Evolutionary conservation across 2,113 vertebrate species (phyloP).

Genomic region (Sphyrna mokarran): DNA sequence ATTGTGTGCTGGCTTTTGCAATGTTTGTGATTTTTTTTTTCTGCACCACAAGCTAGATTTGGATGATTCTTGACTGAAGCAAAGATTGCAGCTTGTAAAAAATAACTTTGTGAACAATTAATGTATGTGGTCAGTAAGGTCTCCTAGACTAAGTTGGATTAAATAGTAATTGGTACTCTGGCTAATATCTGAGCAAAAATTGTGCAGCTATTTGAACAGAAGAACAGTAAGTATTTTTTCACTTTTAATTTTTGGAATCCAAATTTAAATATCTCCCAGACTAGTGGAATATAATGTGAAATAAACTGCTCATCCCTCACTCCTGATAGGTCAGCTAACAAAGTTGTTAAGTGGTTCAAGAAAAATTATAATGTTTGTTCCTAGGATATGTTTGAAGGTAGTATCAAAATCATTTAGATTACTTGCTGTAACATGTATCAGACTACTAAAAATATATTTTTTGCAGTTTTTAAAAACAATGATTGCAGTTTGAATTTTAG

Average conservation of each 20-base stretch:
- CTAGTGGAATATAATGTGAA: neutral
- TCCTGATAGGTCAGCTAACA: neutral
- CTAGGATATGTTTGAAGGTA: neutral
- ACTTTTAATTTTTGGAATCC: neutral
- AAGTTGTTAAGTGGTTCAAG: neutral
- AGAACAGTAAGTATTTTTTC: neutral
- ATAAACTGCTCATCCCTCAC: neutral
- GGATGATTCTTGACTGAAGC: neutral
- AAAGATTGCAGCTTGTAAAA: too few species aligned
- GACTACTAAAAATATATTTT: too few species aligned
- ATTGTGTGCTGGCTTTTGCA: too few species aligned
- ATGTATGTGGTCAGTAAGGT: neutral
- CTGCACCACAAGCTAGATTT: too few species aligned
- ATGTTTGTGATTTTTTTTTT: too few species aligned
- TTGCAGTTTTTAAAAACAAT: too few species aligned
- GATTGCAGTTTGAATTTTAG: neutral
- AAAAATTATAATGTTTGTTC: neutral
- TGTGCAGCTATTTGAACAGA: neutral
- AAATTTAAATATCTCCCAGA: neutral
- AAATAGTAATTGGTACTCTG: neutral
- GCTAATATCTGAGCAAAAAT: neutral
- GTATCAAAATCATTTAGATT: neutral
- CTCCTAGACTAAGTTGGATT: neutral
- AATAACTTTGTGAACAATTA: neutral
- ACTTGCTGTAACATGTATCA: neutral